Evolutionary conservation across 1,140 invertebrate genomes (phyloP).

Genomic region (Cherax quadricarinatus): DNA sequence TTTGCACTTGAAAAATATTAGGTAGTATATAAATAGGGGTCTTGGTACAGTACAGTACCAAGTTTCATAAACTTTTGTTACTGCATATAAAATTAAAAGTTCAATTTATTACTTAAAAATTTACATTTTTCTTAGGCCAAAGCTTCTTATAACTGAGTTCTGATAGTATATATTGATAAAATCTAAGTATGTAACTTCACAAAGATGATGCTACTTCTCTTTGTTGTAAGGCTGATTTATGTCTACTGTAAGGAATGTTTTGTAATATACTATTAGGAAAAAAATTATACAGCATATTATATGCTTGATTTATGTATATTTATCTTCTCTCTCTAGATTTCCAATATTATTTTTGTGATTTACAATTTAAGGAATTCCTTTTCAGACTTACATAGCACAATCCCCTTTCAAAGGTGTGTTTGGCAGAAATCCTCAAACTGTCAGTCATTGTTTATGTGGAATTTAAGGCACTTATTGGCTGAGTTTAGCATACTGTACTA

Average conservation of each 20-base stretch:
- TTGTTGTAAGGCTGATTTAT: conserved; percentile 11
- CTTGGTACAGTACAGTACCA: not conserved
- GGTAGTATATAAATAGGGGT: too few relatives aligned
- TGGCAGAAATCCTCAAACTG: conserved; percentile 8
- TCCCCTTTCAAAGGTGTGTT: not conserved
- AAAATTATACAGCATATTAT: not conserved
- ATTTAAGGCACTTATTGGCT: not conserved
- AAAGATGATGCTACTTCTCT: conserved; percentile 7
- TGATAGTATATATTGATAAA: not conserved
- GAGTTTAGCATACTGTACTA: not conserved
- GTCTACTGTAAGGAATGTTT: conserved; percentile 18
- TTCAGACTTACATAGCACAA: not conserved
- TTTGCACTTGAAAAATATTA: not conserved
- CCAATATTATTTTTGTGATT: conserved; percentile 7
- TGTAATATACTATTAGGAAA: not conserved
- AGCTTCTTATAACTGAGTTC: not conserved
- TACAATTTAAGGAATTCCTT: conserved; percentile 7
- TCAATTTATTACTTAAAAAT: not conserved
- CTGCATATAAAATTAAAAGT: not conserved
- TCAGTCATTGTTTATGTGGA: not conserved
- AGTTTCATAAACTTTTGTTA: not conserved
- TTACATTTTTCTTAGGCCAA: not conserved
- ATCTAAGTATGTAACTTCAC: not conserved
- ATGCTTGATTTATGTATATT: conserved; percentile 12
- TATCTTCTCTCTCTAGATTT: not conserved